Conservation (phyloP, 2,113 vertebrate genomes). For the Pteruthius melanotis region DNA sequence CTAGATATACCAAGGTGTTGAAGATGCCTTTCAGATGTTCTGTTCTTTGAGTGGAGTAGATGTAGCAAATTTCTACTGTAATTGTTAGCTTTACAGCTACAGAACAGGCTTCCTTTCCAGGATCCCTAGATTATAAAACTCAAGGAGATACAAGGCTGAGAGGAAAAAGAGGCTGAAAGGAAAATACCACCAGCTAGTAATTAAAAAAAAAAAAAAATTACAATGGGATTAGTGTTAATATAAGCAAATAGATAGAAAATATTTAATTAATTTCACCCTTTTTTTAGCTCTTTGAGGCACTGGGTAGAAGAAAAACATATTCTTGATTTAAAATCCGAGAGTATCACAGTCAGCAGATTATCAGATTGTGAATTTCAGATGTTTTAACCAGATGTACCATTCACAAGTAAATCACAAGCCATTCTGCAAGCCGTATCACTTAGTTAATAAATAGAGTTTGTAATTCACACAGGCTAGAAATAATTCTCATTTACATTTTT, state of each 20-base stretch:
- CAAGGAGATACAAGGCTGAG: background rate
- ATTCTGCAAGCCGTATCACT: background rate
- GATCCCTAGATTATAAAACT: background rate
- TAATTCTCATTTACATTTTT: background rate
- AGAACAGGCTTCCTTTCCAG: background rate
- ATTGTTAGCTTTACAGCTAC: background rate
- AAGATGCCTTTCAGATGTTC: slow-evolving; percentile 11
- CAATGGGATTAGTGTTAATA: background rate
- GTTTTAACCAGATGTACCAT: background rate
- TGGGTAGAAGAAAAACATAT: background rate
- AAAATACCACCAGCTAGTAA: background rate
- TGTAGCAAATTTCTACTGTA: background rate
- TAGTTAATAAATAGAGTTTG: background rate
- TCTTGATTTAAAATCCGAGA: background rate
- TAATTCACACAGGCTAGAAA: background rate
- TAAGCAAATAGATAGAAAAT: background rate
- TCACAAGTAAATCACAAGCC: background rate
- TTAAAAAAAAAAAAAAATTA: background rate
- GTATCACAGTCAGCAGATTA: background rate
- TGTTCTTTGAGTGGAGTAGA: background rate
- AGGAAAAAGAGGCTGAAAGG: background rate
- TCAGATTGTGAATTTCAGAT: background rate
- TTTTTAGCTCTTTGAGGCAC: background rate
- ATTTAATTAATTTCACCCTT: background rate
- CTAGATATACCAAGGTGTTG: background rate